Base-by-base conservation (phyloP, 2,797 vertebrate species). In the Parambassis ranga region DNA sequence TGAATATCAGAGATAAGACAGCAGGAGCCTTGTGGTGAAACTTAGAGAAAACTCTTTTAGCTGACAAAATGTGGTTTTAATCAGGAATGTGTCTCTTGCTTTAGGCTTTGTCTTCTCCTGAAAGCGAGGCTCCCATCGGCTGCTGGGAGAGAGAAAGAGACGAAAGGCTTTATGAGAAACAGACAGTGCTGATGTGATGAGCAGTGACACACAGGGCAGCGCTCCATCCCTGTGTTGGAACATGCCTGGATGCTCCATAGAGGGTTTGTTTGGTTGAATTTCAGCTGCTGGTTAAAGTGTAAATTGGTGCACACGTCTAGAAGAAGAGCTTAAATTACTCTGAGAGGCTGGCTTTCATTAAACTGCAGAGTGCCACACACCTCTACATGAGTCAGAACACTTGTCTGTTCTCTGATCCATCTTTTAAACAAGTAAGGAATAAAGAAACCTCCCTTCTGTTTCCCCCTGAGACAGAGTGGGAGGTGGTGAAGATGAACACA, bases 161-260 rank as follows among this genome's bases (percentile, higher is more conserved):
- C 27, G 32, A 64, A 46, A 46, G 51, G 59, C 30, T 75, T 64
- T 58, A 65, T 33, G 37, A 72, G 20, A 38, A 64, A 48, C 61
- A 62, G 75, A 71, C 56, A 41, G 59, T 7, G 8, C 15, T 84
- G 88, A 90, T 73, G 65, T 84, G 82, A 90, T 90, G 81, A 75
- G 77, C 65, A 68, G 74, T 87, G 87, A 91, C 90, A 85, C 32
- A 49, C 31, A 6, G 57, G 75, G 75, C 72, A 74, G 47, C 32
- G 30, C 55, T 81, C 65, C 33, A 74, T 79, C 64, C 44, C 60
- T 71, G 63, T 67, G 75, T 84, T 70, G 63, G 50, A 86, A 85
- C 86, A 66, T 58, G 87, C 64, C 82, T 32, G 28, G 38, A 32
- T 53, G 61, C 66, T 71, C 57, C 59, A 16, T 41, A 4, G 60